Evolutionary conservation across 2,888 invertebrate genomes (phyloP), one percentile per base, ranked within the genome.

Genomic region (Physocephala rufipes): DNA sequence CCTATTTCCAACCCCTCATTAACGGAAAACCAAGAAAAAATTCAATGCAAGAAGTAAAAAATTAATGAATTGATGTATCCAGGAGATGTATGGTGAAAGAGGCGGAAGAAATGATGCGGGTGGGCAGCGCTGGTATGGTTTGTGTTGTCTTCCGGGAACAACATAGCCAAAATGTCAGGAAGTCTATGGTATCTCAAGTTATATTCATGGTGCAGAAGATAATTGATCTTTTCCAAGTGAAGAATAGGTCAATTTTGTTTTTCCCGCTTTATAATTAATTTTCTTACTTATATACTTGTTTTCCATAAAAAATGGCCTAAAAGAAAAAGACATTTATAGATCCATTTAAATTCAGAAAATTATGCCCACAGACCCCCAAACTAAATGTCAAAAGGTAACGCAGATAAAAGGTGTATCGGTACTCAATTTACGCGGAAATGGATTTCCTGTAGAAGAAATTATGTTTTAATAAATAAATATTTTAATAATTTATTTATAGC

Each of bases 21-120:
- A 45, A 30, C 13, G 5, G 5, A 36, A 9, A 36, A 36, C 47
- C 26, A 47, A 64, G 36, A 16, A 49, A 49, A 49, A 49, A n/a
- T 4, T 16, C 61, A 47, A 49, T 30, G 51, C 19, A 19, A 61
- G 36, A 68, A 61, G 51, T 68, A 36, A 61, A 68, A 61, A 68
- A 68, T 62, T 61, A 68, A 68, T 68, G 61, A 51, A 43, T 21
- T 36, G 15, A 53, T 62, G 62, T 49, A 62, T 51, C 68, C 68
- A 68, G 61, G 62, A 68, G 43, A 43, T 55, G 62, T 24, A 45
- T 45, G 55, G 45, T 15, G 49, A 12, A 3, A n/a, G 3, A n/a
- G 19, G 49, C 16, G 49, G 49, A n/a, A 19, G 5, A 58, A 15
- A 5, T 12, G 3, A 2, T 24, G 58, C 28, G 49, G 49, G 4